These are phyloP conservation scores for Coelopa pilipes DNA, from an alignment of 2,888 invertebrate species.

Conservation along the genomic window DNA sequence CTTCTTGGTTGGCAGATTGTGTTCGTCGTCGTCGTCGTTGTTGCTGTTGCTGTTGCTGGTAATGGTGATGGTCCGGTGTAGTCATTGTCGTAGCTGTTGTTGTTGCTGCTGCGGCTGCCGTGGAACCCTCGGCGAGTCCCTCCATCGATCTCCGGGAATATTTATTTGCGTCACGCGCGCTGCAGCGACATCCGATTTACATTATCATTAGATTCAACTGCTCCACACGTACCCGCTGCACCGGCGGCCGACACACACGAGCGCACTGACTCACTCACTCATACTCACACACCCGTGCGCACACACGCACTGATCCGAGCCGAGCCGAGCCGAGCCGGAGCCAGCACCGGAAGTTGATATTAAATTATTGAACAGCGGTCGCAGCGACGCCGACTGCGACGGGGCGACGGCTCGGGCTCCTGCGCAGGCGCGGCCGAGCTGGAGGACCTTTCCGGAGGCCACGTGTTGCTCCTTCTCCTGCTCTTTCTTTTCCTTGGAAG, in stretches of 20 bases:
- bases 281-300: background rate
- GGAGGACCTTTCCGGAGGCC: background rate
- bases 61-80: too few species aligned
- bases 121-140: background rate
- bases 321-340: too few species aligned
- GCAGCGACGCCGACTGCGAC: background rate
- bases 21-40: too few species aligned
- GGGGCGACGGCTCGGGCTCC: background rate
- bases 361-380: slow-evolving; percentile 32
- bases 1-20: too few species aligned
- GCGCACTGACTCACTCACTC: slow-evolving; percentile 22
- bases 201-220: slow-evolving; percentile 51
- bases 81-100: too few species aligned
- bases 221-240: slow-evolving; percentile 18
- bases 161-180: slow-evolving; percentile 60
- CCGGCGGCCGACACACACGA: slow-evolving; percentile 21
- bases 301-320: slow-evolving; percentile 8
- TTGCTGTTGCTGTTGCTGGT: too few species aligned
- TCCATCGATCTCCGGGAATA: slow-evolving; percentile 35
- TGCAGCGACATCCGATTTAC: slow-evolving; percentile 64
- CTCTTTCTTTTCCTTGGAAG: too few species aligned
- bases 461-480: slow-evolving; percentile 21
- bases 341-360: slow-evolving; percentile 20
- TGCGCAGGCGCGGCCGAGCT: background rate
- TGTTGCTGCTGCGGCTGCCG: too few species aligned